Percentiles rank a stretch among this genome's conserved stretches.
Conservation (phyloP, 1,140 invertebrate genomes). For the Helicoverpa armigera region DNA sequence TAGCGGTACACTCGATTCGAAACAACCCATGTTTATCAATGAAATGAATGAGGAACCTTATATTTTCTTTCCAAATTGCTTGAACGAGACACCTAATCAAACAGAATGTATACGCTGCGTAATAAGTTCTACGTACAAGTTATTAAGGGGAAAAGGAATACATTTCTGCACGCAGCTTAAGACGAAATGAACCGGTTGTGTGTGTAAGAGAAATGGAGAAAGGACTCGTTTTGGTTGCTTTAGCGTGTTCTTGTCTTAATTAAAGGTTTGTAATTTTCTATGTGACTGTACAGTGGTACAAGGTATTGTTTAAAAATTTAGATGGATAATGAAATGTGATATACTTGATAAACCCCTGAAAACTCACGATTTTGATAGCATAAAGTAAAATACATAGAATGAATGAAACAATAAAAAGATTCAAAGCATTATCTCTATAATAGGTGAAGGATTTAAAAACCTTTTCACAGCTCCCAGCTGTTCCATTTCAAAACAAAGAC, state of each 20-base stretch:
- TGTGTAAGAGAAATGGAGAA: conserved; percentile 2
- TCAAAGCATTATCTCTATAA: too few relatives aligned
- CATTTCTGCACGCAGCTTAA: not conserved
- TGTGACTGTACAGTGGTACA: not conserved
- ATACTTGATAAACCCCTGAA: too few relatives aligned
- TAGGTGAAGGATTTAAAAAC: too few relatives aligned
- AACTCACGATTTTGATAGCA: too few relatives aligned
- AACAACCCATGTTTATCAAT: conserved; percentile 23
- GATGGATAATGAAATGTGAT: too few relatives aligned
- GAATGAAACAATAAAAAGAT: too few relatives aligned
- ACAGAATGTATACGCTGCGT: conserved; percentile 15
- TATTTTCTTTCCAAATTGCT: conserved; percentile 31
- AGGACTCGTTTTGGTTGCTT: not conserved
- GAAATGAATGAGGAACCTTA: conserved; percentile 19
- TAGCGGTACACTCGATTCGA: not conserved
- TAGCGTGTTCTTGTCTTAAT: not conserved
- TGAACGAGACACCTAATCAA: conserved; percentile 30
- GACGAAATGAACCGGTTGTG: conserved; percentile 6
- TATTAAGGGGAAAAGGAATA: conserved; percentile 24
- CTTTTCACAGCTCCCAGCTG: too few relatives aligned
- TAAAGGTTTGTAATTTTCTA: not conserved
- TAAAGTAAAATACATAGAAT: too few relatives aligned
- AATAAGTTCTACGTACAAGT: conserved; percentile 32
- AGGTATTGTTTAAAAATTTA: too few relatives aligned
- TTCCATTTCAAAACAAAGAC: too few relatives aligned